Percentiles rank a stretch among this genome's conserved stretches.
Evolutionary conservation across 2,113 vertebrate species (phyloP).

Genomic region (Cyanistes caeruleus): DNA sequence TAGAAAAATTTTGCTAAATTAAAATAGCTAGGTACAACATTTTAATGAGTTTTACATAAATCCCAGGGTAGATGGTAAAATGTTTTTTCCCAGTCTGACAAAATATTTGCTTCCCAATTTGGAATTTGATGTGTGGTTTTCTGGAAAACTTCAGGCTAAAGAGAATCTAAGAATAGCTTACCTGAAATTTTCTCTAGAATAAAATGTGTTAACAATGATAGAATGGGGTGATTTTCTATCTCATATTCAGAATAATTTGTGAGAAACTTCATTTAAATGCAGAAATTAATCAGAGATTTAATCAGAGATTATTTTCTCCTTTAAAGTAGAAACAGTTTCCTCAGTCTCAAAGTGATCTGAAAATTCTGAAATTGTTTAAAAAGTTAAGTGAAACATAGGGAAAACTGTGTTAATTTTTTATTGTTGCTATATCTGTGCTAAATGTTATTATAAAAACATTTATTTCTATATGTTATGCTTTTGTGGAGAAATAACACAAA

Average conservation of each 20-base stretch:
- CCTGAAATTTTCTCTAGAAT: neutral
- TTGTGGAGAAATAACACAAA: neutral
- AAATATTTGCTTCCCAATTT: neutral
- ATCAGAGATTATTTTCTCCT: constrained; percentile 19
- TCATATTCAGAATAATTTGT: neutral
- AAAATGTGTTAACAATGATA: neutral
- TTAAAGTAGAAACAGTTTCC: neutral
- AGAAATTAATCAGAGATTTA: constrained; percentile 26
- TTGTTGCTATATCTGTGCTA: neutral
- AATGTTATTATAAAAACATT: neutral
- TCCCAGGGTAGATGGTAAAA: neutral
- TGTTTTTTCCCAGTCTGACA: neutral
- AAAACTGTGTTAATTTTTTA: neutral
- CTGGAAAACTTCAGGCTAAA: neutral
- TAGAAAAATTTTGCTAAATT: neutral
- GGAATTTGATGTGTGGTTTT: neutral
- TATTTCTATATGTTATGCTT: neutral
- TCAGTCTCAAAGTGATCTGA: neutral
- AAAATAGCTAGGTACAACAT: neutral
- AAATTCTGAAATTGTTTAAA: neutral
- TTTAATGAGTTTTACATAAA: neutral
- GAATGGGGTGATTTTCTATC: neutral
- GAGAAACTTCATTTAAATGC: constrained; percentile 24
- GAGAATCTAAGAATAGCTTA: neutral
- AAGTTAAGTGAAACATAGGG: neutral